Base-by-base conservation (phyloP, 1,140 invertebrate genomes). In the Conus ventricosus region DNA sequence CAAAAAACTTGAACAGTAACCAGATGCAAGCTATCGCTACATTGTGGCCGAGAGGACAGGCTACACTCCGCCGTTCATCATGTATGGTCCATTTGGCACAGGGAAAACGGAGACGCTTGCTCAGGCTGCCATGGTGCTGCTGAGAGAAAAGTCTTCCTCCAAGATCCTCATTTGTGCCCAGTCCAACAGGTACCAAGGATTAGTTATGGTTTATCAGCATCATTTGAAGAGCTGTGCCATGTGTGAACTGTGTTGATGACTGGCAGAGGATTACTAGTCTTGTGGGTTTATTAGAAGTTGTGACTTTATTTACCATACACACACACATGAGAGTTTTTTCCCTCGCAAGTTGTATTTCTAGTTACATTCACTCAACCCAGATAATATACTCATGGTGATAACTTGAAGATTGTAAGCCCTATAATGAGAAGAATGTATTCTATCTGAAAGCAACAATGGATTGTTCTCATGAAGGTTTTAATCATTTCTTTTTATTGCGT, bases 81-180 rank as follows among this genome's bases (percentile, higher is more conserved):
- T 98, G 20, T 97, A 98, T 71, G 98, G 96, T 78, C 97, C 98
- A 2, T 98, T 97, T 95, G 98, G 98, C 63, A 98, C 98, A 2
- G 98, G 98, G 3, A 98, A 98, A 94, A 98, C 98, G 0, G 98
- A 97, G 91, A 98, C 98, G 0, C 96, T 98, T 84, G 97, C 97
- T 0, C 97, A 97, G 92, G 97, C 93, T 10, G 91, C 97, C 0
- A 93, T 94, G 93, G 96, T 97, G 91, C 93, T 98, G 25, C 39
- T 39, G 39, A 94, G 97, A n/a, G 95, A 96, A 96, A 96, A 97
- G 90, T 95, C 96, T 1, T 95, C 96, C 6, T 96, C 97, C 3
- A 96, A 97, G 91, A 97, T 98, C 67, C 95, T 98, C 54, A 97
- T 98, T 17, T 98, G 98, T 94, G 98, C 98, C 0, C 97, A 98